Evolutionary conservation across 35 echinoderm and acorn worm species (phyloP), one percentile per base, ranked within the genome.

Genomic region (Acanthaster planci): DNA sequence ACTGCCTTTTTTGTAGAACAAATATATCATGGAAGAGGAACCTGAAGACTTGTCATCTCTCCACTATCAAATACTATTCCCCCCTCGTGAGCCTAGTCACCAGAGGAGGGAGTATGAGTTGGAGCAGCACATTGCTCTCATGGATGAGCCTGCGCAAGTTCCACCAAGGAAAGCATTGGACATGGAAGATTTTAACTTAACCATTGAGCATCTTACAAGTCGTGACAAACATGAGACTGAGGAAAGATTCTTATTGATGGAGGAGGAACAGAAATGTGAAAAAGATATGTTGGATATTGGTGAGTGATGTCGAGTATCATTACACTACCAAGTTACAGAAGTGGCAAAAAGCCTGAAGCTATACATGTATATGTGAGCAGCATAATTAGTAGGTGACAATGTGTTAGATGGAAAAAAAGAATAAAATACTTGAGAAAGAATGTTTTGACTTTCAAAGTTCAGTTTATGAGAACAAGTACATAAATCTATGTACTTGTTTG

Each of bases 121-220:
- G 64, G 64, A 72, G 30, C 64, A 72, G 64, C 64, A 72, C 34
- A 19, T 72, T 2, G 64, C 64, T 26, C 64, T 72, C 64, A 72
- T 72, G 64, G 64, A 72, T 26, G 64, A 72, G 23, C 64, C 64
- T 26, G 64, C 64, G 14, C 26, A 10, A 29, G 64, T 26, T 10
- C 7, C 26, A 1, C 19, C 64, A 15, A 10, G 10, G 23, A 23
- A 26, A 34, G 23, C 64, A 8, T 27, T 72, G 64, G 64, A 72
- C 64, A 72, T 72, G 64, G 64, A 26, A 72, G 64, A 72, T 29
- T 9, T 72, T 10, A 72, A 72, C 16, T 26, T 72, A 8, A 72
- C 64, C 0, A 72, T 72, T 31, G 64, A 72, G 26, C 64, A 72
- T 72, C 64, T 72, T 7, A 31, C 64, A 12, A 34, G 64, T 34